phyloP scores from a whole-genome alignment of 1,140 invertebrate species.

The Drosophila tristis region DNA sequence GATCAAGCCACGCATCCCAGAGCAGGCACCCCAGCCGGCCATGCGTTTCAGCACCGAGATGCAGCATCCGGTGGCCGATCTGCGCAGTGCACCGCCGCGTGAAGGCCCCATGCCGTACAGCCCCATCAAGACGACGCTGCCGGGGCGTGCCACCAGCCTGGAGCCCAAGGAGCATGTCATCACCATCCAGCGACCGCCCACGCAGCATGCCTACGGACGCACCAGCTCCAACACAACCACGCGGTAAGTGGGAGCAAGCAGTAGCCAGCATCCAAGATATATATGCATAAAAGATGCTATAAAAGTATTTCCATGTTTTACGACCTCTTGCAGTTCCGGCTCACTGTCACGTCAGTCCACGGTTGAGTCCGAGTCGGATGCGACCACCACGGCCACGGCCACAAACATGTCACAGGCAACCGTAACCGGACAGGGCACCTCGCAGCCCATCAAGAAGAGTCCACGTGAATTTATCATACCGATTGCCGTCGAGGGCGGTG shows the following conservation, averaged over 20 bases:
- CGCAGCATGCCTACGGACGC: conserved; percentile 76
- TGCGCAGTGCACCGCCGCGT: conserved; percentile 84
- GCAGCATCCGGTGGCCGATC: conserved; percentile 82
- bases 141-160: conserved; percentile 73
- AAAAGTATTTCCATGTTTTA: conserved; percentile 4
- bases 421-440: conserved; percentile 77
- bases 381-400: conserved; percentile 84
- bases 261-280: background rate
- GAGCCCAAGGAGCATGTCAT: conserved; percentile 87
- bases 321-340: conserved; percentile 64
- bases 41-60: conserved; percentile 84
- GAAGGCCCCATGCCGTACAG: conserved; percentile 78
- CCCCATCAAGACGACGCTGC: conserved; percentile 74
- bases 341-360: conserved; percentile 88
- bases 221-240: conserved; percentile 77
- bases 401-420: conserved; percentile 76
- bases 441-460: conserved; percentile 93
- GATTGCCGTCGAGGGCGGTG: conserved; percentile 94
- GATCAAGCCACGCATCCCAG: conserved; percentile 75
- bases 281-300: background rate
- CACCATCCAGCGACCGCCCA: conserved; percentile 86
- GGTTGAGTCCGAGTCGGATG: conserved; percentile 88
- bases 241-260: conserved; percentile 47
- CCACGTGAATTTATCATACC: conserved; percentile 96
- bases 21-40: conserved; percentile 61